Evolutionary conservation across 1,140 invertebrate species (phyloP).

Genomic region (Stegodyphus mimosarum): DNA sequence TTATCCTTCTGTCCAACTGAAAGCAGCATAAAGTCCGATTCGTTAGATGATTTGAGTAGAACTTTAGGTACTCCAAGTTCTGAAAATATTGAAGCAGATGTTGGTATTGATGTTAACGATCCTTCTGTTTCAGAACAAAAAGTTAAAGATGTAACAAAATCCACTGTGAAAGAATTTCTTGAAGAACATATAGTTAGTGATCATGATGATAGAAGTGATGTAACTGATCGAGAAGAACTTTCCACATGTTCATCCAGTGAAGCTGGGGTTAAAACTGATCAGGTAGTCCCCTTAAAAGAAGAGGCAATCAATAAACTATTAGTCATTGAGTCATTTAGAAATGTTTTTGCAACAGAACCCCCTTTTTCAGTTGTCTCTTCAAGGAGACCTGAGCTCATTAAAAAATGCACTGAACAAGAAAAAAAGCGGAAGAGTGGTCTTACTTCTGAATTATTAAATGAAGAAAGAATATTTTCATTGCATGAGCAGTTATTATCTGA

Average conservation of each 20-base stretch:
- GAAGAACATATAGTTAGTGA: slow-evolving; percentile 20
- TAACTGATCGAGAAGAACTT: slow-evolving; percentile 8
- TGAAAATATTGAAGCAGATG: slow-evolving; percentile 30
- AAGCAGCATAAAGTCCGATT: slow-evolving; percentile 51
- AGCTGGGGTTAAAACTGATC: neutral
- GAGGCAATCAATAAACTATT: slow-evolving; percentile 35
- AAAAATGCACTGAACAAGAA: neutral
- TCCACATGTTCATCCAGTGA: slow-evolving; percentile 11
- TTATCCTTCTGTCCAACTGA: slow-evolving; percentile 37
- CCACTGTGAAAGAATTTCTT: slow-evolving; percentile 32
- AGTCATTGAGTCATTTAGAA: slow-evolving; percentile 52
- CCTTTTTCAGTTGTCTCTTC: slow-evolving; percentile 36
- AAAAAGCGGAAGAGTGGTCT: slow-evolving; percentile 7
- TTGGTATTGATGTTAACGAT: slow-evolving; percentile 7
- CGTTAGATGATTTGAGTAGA: slow-evolving; percentile 43
- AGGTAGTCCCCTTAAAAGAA: neutral
- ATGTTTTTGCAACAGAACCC: slow-evolving; percentile 42
- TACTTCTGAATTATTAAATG: neutral
- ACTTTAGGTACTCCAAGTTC: slow-evolving; percentile 55
- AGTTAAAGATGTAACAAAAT: neutral
- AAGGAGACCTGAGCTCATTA: neutral
- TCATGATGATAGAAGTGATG: neutral
- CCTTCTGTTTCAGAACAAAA: neutral
- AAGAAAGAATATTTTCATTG: slow-evolving; percentile 20
- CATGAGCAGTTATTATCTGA: slow-evolving; percentile 49